phyloP scores from a whole-genome alignment of 2,113 vertebrate genomes.

The Mixornis gularis region DNA sequence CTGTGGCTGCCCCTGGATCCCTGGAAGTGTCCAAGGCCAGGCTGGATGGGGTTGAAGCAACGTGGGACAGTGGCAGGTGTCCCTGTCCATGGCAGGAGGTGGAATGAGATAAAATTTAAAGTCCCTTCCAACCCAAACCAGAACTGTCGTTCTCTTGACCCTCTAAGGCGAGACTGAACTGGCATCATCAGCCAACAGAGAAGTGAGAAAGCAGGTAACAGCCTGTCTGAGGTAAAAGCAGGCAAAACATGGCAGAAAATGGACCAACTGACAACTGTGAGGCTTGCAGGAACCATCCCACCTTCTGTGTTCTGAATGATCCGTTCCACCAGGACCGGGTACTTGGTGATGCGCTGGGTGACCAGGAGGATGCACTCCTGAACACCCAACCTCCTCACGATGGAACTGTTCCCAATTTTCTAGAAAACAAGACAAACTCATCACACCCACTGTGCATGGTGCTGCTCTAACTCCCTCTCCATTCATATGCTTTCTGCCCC shows the following conservation, averaged over 20 bases:
- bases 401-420: conserved; percentile 87
- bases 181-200: neutral
- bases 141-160: neutral
- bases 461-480: neutral
- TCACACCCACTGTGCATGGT: neutral
- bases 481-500: neutral
- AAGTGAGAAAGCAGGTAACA: neutral
- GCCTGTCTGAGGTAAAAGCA: neutral
- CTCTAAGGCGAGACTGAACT: neutral
- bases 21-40: neutral
- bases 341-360: conserved; percentile 95
- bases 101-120: neutral
- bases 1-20: neutral
- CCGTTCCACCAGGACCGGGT: conserved; percentile 89
- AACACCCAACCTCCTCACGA: conserved; percentile 88
- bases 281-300: neutral
- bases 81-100: neutral
- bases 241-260: neutral
- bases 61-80: neutral
- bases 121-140: neutral
- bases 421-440: conserved; percentile 22
- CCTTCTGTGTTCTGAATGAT: conserved; percentile 91
- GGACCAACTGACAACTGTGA: neutral
- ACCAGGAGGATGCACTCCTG: conserved; percentile 91
- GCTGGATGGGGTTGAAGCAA: rapidly evolving